Evolutionary conservation across 2,888 invertebrate genomes (phyloP).

Genomic region (Mylabris sibirica): DNA sequence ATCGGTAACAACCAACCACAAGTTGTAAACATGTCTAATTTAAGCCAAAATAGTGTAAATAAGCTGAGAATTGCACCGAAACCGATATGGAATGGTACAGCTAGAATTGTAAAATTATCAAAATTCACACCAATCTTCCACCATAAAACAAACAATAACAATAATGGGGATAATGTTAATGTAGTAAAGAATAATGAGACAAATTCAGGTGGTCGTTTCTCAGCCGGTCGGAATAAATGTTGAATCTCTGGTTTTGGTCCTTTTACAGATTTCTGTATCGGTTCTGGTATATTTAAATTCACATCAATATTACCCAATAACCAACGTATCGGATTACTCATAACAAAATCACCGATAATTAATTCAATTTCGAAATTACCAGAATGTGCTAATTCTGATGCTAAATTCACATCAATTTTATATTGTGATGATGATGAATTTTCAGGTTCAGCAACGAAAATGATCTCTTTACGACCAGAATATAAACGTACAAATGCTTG

Average conservation of each 20-base stretch:
- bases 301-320: conserved; percentile 78
- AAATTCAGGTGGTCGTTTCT: conserved; percentile 85
- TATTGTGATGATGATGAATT: conserved; percentile 70
- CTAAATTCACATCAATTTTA: conserved; percentile 86
- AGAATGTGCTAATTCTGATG: conserved; percentile 79
- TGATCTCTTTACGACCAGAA: conserved; percentile 79
- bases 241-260: conserved; percentile 68
- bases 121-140: conserved; percentile 85
- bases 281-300: conserved; percentile 65
- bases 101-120: conserved; percentile 80
- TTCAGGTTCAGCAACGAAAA: conserved; percentile 93
- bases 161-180: conserved; percentile 81
- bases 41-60: conserved; percentile 91
- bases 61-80: conserved; percentile 87
- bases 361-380: conserved; percentile 84
- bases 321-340: conserved; percentile 92
- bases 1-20: conserved; percentile 87
- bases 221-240: conserved; percentile 91
- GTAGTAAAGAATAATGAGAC: conserved; percentile 92
- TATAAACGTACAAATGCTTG: conserved; percentile 87
- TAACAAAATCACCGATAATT: conserved; percentile 89
- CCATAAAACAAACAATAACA: conserved; percentile 88
- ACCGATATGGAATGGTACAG: conserved; percentile 90
- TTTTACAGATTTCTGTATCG: conserved; percentile 52
- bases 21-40: conserved; percentile 95